These are phyloP conservation scores for Otus scops DNA, from an alignment of 2,797 vertebrate species.

Conservation along the genomic window DNA sequence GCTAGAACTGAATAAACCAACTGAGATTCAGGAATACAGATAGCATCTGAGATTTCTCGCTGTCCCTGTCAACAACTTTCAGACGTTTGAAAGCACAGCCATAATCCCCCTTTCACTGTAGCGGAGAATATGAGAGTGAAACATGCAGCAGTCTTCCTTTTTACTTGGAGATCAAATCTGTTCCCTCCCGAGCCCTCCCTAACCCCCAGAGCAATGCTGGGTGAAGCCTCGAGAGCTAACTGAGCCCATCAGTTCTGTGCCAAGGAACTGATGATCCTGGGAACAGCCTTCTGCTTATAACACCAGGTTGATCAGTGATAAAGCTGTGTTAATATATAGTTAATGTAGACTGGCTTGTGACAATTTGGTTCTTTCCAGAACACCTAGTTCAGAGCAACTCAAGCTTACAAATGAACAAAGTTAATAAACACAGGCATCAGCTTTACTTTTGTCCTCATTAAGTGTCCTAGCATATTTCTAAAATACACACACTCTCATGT, in stretches of 20 bases:
- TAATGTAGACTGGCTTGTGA: background rate
- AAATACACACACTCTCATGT: background rate
- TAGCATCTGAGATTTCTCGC: constrained; percentile 24
- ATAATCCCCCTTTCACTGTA: constrained; percentile 9
- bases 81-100: constrained; percentile 18
- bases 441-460: background rate
- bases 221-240: background rate
- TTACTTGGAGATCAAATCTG: background rate
- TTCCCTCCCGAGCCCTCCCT: background rate
- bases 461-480: background rate
- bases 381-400: background rate
- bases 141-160: background rate
- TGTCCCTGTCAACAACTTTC: constrained; percentile 41
- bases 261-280: background rate
- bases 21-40: background rate
- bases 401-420: background rate
- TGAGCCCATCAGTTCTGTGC: background rate
- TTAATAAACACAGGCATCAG: background rate
- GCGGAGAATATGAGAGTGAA: background rate
- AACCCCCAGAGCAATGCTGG: background rate
- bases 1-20: constrained; percentile 28
- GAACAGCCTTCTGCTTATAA: background rate
- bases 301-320: background rate
- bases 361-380: background rate
- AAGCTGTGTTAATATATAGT: background rate